Percentiles rank a stretch among this genome's conserved stretches.
These are phyloP conservation scores for Marasmarcha lunaedactyla DNA, from an alignment of 2,888 invertebrate species.

Conservation along the genomic window DNA sequence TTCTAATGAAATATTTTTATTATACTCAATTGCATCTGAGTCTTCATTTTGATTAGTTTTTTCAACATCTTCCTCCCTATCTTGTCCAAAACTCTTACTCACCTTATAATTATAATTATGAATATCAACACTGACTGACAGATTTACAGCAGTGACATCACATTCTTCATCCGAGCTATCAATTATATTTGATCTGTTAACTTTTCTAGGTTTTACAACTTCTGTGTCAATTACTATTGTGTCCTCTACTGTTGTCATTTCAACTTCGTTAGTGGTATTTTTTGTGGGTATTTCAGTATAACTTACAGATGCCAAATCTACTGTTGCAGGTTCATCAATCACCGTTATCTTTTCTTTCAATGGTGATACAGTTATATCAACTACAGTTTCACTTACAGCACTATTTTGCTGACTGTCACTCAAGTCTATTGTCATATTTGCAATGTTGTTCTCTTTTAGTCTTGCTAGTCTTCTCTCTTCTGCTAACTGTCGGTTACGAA, in stretches of 20 bases:
- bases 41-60: too few species aligned
- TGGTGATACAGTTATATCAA: slow-evolving; percentile 1
- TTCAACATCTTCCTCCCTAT: neutral
- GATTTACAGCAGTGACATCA: slow-evolving; percentile 19
- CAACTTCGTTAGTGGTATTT: too few species aligned
- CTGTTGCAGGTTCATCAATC: neutral
- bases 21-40: too few species aligned
- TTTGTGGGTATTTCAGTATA: neutral
- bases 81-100: neutral
- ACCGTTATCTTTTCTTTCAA: neutral
- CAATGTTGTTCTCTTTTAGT: slow-evolving; percentile 24
- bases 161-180: slow-evolving; percentile 25
- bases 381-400: slow-evolving; percentile 3
- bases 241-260: neutral
- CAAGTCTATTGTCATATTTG: neutral
- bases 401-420: slow-evolving; percentile 14
- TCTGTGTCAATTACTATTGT: slow-evolving; percentile 10
- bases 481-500: slow-evolving; percentile 75
- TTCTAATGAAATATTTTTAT: too few species aligned
- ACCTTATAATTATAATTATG: slow-evolving; percentile 16
- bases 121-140: slow-evolving; percentile 22
- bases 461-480: slow-evolving; percentile 73
- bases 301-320: neutral
- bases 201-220: slow-evolving; percentile 13
- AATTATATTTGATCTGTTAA: slow-evolving; percentile 22